Base-by-base conservation (phyloP, 2,888 invertebrate genomes). In the Geophilus truncorum region DNA sequence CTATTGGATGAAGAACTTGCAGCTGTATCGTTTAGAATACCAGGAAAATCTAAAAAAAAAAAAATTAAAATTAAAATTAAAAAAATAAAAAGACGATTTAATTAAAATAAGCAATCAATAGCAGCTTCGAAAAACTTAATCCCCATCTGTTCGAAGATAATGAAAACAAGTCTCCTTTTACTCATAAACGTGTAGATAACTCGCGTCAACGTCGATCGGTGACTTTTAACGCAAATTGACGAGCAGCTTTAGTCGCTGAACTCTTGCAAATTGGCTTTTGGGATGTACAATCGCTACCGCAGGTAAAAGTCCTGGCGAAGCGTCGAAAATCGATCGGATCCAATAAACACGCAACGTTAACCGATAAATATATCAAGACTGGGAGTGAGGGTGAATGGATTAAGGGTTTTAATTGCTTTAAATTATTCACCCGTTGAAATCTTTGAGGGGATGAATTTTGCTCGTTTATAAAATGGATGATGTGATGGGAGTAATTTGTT, bases 1-100 rank as follows among this genome's bases (percentile, higher is more conserved):
- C 80, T 79, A 79, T 81, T 77, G 81, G 83, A 83, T 1, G 84
- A 84, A 18, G 84, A 81, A 81, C 83, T 83, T 6, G 84, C 84
- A 81, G 84, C 84, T 10, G 81, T 82, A 79, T 85, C 84, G 30
- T 83, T 81, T 12, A 82, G 78, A 36, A 78, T 82, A 18, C 51
- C 80, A 10, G 80, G 34, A 57, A 78, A 80, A 78, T 81, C 81
- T 81, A 45, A 25, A 77, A 77, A 77, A 21, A 25, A 30, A 18
- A 77, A 77, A 30, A 77, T n/a, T 12, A 77, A 21, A 34, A 36
- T 32, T 21, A 28, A 3, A 28, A 76, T 28, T 76, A 25, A 25
- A 77, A 77, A n/a, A n/a, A n/a, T n/a, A n/a, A n/a, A n/a, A n/a
- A n/a, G n/a, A n/a, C n/a, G n/a, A n/a, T n/a, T n/a, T 3, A 28